Evolutionary conservation across 1,140 invertebrate species (phyloP).

Genomic region (Palaemon carinicauda): DNA sequence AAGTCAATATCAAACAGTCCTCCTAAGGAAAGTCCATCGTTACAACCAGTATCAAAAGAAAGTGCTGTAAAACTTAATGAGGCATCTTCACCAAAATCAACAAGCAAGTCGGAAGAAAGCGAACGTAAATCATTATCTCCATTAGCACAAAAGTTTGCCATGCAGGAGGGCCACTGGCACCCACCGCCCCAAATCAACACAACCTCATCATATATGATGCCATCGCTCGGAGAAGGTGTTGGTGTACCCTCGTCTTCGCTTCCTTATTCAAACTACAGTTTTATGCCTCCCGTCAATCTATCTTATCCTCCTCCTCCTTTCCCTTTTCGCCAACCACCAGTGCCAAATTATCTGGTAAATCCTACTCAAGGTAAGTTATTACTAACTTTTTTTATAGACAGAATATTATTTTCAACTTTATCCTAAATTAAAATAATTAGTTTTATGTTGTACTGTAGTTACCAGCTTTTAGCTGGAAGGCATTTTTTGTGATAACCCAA

Average conservation of each 20-base stretch:
- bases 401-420: not conserved
- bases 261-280: too few species aligned
- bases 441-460: too few species aligned
- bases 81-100: not conserved
- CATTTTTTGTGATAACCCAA: too few species aligned
- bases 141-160: slow-evolving; percentile 6
- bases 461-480: too few species aligned
- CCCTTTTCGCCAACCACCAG: not conserved
- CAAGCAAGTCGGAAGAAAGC: not conserved
- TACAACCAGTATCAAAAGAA: too few species aligned
- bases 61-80: not conserved
- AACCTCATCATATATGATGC: not conserved
- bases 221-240: not conserved
- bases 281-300: not conserved
- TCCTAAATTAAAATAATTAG: too few species aligned
- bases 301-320: not conserved
- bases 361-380: slow-evolving; percentile 15
- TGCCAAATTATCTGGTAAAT: not conserved
- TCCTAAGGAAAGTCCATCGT: too few species aligned
- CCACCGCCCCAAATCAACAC: slow-evolving; percentile 22
- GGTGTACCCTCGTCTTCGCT: too few species aligned
- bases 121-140: slow-evolving; percentile 25
- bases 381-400: not conserved
- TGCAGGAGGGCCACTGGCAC: slow-evolving; percentile 34
- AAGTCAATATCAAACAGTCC: too few species aligned